Percentiles rank a stretch among this genome's conserved stretches.
These are phyloP conservation scores for Mirounga angustirostris DNA, from an alignment of 2,113 vertebrate species.

Conservation along the genomic window DNA sequence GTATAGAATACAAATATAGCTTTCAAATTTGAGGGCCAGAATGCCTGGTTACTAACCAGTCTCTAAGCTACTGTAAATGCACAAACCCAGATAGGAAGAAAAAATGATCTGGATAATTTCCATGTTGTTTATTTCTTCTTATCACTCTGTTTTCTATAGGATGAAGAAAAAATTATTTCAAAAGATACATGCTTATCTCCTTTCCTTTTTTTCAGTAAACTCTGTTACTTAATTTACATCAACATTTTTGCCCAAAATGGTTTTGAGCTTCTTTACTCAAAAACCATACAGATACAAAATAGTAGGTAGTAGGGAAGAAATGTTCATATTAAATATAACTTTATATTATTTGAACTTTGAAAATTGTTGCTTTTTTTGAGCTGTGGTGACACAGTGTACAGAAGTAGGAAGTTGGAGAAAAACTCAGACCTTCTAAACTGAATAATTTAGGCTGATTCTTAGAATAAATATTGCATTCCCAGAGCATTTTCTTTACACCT, in stretches of 20 bases:
- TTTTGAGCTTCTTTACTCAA: slow-evolving; percentile 8
- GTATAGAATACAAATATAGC: neutral
- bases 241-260: slow-evolving; percentile 19
- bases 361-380: neutral
- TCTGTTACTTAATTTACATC: neutral
- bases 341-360: neutral
- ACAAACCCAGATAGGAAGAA: neutral
- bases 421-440: neutral
- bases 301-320: neutral
- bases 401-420: neutral
- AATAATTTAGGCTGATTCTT: neutral
- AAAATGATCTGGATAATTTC: neutral
- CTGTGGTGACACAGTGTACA: neutral
- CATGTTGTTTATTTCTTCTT: slow-evolving; percentile 3
- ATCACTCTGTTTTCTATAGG: neutral
- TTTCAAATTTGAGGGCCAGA: neutral
- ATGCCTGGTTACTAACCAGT: neutral
- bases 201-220: neutral
- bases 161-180: neutral
- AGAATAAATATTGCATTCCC: neutral
- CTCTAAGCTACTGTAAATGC: neutral
- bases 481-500: neutral
- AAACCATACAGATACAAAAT: neutral
- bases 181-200: neutral
- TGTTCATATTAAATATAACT: slow-evolving; percentile 5